These are phyloP conservation scores for Aphrocallistes beatrix DNA, from an alignment of 37 sponge, comb jelly and placozoan species.

Conservation along the genomic window DNA sequence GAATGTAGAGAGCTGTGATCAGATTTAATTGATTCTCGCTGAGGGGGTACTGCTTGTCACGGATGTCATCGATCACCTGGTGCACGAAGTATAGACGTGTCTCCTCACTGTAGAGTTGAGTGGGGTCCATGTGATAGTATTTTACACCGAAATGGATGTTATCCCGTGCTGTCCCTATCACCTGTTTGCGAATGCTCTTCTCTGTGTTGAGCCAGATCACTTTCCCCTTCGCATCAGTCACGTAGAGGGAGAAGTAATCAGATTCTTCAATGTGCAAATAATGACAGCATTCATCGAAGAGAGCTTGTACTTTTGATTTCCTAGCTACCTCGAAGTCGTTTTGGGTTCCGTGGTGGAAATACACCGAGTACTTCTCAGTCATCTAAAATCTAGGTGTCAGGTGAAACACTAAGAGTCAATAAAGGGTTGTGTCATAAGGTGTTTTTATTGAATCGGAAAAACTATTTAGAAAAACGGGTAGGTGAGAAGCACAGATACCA, in stretches of 20 bases:
- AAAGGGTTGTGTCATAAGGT: too few species aligned
- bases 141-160: constrained; percentile 59
- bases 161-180: not conserved
- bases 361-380: not conserved
- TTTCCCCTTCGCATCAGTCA: not conserved
- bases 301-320: constrained; percentile 2
- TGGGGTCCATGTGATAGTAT: constrained; percentile 54
- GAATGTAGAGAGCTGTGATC: not conserved
- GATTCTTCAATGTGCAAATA: not conserved
- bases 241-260: not conserved
- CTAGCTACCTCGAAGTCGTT: not conserved
- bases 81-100: constrained; percentile 1
- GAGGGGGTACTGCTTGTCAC: not conserved
- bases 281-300: not conserved
- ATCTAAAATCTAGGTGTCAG: too few species aligned
- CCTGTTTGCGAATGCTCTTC: constrained; percentile 1
- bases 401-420: too few species aligned
- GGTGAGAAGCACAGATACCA: too few species aligned
- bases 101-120: not conserved
- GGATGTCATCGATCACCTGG: not conserved
- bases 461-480: too few species aligned
- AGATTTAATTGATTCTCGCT: not conserved
- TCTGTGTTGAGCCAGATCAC: not conserved
- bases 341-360: not conserved
- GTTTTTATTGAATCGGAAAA: too few species aligned